Base-by-base conservation (phyloP, 2,113 vertebrate species). In the Addax nasomaculatus region DNA sequence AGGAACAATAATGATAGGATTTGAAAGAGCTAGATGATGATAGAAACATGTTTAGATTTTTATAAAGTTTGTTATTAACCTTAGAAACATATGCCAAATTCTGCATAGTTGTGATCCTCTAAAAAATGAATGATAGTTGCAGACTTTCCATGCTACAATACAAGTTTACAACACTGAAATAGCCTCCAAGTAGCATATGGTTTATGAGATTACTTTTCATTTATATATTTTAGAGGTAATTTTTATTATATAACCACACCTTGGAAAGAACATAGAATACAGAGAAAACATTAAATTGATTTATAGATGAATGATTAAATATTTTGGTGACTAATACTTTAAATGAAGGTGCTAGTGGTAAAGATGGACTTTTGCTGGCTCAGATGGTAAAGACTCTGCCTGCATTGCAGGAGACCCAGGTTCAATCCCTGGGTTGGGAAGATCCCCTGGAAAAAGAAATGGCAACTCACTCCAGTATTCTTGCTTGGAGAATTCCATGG, bases 201-300 rank as follows among this genome's bases (percentile, higher is more conserved):
- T 83, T 89, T 90, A 58, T 93, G 30, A 97, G 79, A 87, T 85
- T 90, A 81, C 47, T 90, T 85, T 96, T 96, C 62, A 73, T 47
- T 36, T 73, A 3, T 90, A 36, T 76, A 78, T 86, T 90, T 96
- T 91, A 58, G 16, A 90, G 84, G 51, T 89, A 80, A 55, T 60
- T 64, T 95, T 80, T 93, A 90, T 73, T 93, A 2, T 95, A 45
- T 78, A 79, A 73, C 36, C 3, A 93, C 5, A 85, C n/a, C 36
- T 92, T 92, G 21, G 27, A 78, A 89, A 93, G 17, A 89, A 13
- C 36, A 51, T 51, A 84, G 43, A 84, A 62, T 43, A 93, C 55
- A 93, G 43, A 29, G 16, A 36, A 92, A 43, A 55, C 25, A 49
- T 81, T 60, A 64, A 86, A 55, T 19, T 47, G 58, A 39, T 55